A percentile compares a stretch with the other conserved stretches of the same genome.
Conservation (phyloP, 1,140 invertebrate species). For the Drosophila yakuba region DNA sequence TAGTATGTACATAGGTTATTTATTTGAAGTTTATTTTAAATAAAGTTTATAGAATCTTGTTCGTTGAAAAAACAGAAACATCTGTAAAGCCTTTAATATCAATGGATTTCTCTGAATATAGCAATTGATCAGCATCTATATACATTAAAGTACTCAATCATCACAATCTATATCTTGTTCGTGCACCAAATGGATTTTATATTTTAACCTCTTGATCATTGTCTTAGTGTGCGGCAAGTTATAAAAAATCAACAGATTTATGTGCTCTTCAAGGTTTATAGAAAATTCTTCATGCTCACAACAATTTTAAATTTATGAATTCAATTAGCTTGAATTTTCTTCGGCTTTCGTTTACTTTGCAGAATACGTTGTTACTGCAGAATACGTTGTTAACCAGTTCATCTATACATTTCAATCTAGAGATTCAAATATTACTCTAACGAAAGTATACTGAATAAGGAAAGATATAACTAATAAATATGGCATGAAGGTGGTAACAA, state of each 20-base stretch:
- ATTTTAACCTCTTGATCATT: constrained; percentile 53
- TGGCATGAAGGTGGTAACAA: too few relatives aligned
- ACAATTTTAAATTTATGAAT: constrained; percentile 21
- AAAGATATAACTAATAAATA: too few relatives aligned
- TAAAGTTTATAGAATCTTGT: too few relatives aligned
- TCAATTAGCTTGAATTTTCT: constrained; percentile 9
- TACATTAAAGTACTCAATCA: constrained; percentile 36
- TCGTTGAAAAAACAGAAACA: background rate
- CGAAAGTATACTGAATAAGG: background rate
- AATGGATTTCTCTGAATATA: constrained; percentile 5
- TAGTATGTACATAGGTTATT: background rate
- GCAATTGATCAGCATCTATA: constrained; percentile 20
- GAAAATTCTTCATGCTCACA: background rate
- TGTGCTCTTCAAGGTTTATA: constrained; percentile 53
- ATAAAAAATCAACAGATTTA: constrained; percentile 51
- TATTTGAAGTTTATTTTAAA: background rate
- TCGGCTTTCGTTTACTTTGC: background rate
- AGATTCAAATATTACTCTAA: background rate
- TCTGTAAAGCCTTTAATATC: constrained; percentile 5
- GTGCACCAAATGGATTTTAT: constrained; percentile 57
- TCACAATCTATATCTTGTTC: constrained; percentile 52
- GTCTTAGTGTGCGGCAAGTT: constrained; percentile 31
- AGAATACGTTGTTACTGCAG: too few relatives aligned
- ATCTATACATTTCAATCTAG: too few relatives aligned
- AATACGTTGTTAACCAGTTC: too few relatives aligned